Base-by-base conservation (phyloP, 2,888 invertebrate species). In the Andrena bucephala region DNA sequence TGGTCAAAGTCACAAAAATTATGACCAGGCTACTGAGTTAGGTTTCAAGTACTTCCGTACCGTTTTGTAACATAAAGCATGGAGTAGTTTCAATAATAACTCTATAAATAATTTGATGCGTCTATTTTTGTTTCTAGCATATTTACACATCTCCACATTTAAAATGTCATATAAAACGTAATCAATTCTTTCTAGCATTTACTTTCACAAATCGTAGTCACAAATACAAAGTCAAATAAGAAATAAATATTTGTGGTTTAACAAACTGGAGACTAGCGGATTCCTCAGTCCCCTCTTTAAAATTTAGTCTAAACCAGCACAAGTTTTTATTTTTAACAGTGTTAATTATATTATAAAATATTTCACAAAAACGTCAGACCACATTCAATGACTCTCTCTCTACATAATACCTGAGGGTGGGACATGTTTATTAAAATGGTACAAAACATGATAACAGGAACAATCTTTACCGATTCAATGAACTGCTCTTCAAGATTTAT, bases 1-100 rank as follows among this genome's bases (percentile, higher is more conserved):
- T 97, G 97, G 94, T 94, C 79, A 89, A 95, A 90, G 96, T 95
- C 83, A 94, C 95, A 71, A 94, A 94, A 89, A 95, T 95, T 89
- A 94, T 97, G 94, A 95, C 96, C 93, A 94, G 95, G 90, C 93
- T 96, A 29, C 29, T 88, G 20, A 48, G 27, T 50, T 78, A 85
- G 59, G 36, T 29, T 59, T 10, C 13, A 67, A 77, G 31, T 68
- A 54, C 29, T 73, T 27, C 4, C 24, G 10, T 31, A 8, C 67
- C 33, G n/a, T 50, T 69, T 77, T 71, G 16, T 75, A 62, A 63
- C 13, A 54, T 57, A 78, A 62, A 71, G 24, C 66, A 42, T 68
- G 65, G 48, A 27, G 36, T 54, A 48, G 73, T 63, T 67, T 71
- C 54, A 80, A 84, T 76, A 84, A 81, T 70, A 81, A 78, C 60